These are phyloP conservation scores for Gnathonemus longibarbis DNA, from an alignment of 2,113 vertebrate species.

Conservation along the genomic window DNA sequence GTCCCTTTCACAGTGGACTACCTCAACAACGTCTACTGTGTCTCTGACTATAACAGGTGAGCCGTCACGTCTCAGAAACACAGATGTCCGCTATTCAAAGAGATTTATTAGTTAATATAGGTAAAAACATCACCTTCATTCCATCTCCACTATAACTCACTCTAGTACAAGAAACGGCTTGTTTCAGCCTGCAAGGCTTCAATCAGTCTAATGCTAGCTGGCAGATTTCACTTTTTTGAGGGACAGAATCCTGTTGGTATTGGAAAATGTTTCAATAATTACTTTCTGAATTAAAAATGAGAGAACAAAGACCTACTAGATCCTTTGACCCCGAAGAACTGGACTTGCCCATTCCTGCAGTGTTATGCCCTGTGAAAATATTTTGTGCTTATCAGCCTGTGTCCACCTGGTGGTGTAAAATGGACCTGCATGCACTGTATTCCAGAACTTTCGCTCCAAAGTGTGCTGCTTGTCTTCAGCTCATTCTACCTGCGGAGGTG, in stretches of 20 bases:
- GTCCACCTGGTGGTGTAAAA: neutral
- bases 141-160: neutral
- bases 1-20: slow-evolving; percentile 83
- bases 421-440: slow-evolving; percentile 15
- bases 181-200: neutral
- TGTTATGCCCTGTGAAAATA: neutral
- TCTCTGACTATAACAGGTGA: slow-evolving; percentile 79
- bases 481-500: slow-evolving; percentile 79
- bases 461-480: slow-evolving; percentile 77
- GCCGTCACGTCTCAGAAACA: neutral
- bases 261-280: neutral
- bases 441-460: slow-evolving; percentile 77
- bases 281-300: neutral
- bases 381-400: neutral
- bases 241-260: neutral
- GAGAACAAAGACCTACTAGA: neutral
- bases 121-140: neutral
- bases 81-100: neutral
- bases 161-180: neutral
- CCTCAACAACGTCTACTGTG: slow-evolving; percentile 81
- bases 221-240: neutral
- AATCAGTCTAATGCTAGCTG: neutral
- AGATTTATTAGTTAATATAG: neutral
- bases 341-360: neutral
- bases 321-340: neutral